Evolutionary conservation across 2,888 invertebrate species (phyloP).

Genomic region (Drepana falcataria): DNA sequence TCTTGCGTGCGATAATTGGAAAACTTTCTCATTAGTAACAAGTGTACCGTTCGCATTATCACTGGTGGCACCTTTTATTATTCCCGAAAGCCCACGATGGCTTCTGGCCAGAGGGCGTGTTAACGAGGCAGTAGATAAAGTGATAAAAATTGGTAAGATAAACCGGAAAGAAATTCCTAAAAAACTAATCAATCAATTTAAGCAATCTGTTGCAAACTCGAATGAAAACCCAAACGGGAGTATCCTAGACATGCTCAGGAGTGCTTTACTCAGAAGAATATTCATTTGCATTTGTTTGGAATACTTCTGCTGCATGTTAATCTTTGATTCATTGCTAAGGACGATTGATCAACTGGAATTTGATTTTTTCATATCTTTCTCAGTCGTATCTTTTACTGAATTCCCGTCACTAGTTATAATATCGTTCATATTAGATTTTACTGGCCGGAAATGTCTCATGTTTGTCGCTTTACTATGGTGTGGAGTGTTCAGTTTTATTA

Average conservation of each 20-base stretch:
- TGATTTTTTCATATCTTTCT: conserved; percentile 57
- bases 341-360: conserved; percentile 45
- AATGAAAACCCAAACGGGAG: conserved; percentile 21
- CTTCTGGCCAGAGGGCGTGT: conserved; percentile 46
- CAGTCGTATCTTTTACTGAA: conserved; percentile 53
- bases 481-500: conserved; percentile 40
- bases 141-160: conserved; percentile 36
- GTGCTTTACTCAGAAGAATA: conserved; percentile 37
- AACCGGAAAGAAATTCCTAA: conserved; percentile 44
- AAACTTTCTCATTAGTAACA: conserved; percentile 41
- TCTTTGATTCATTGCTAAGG: conserved; percentile 52
- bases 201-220: conserved; percentile 14
- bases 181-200: conserved; percentile 42
- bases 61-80: conserved; percentile 40
- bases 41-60: conserved; percentile 47
- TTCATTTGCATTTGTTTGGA: conserved; percentile 45
- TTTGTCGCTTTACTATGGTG: conserved; percentile 27
- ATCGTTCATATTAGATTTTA: conserved; percentile 47
- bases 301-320: conserved; percentile 41
- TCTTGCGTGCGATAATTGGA: conserved; percentile 54
- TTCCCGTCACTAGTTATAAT: conserved; percentile 48
- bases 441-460: conserved; percentile 47
- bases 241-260: conserved; percentile 37
- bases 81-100: conserved; percentile 64
- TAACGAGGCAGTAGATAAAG: conserved; percentile 44